A percentile compares a stretch with the other conserved stretches of the same genome.
phyloP scores from a whole-genome alignment of 2,888 invertebrate species.

The Brachyptera putata region DNA sequence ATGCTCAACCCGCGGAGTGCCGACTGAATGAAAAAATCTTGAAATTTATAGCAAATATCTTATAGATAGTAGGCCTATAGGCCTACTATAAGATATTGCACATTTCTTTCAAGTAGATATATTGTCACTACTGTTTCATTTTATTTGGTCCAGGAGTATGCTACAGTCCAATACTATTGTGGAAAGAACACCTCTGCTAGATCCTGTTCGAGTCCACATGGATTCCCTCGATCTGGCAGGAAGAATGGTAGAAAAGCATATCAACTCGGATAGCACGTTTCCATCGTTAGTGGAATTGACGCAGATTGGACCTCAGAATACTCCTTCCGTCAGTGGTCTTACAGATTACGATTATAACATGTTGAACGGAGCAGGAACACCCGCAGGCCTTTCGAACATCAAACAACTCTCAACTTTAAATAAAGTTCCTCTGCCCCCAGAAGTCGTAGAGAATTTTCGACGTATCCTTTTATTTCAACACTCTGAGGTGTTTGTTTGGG shows the following conservation, averaged over 20 bases:
- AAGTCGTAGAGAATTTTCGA: constrained; percentile 91
- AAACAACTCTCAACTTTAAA: constrained; percentile 75
- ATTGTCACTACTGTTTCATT: too few species aligned
- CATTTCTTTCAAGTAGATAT: too few species aligned
- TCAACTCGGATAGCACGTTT: constrained; percentile 63
- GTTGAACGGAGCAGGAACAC: constrained; percentile 67
- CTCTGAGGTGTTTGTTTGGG: too few species aligned
- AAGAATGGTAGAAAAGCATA: constrained; percentile 72
- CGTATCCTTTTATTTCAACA: constrained; percentile 70
- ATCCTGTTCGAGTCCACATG: constrained; percentile 41
- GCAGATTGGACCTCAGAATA: constrained; percentile 50
- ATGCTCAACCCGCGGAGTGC: too few species aligned
- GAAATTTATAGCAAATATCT: too few species aligned
- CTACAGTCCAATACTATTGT: too few species aligned
- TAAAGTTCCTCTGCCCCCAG: constrained; percentile 85
- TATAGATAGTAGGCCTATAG: too few species aligned
- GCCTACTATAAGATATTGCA: too few species aligned
- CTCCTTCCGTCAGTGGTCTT: constrained; percentile 81
- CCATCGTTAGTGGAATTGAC: constrained; percentile 63
- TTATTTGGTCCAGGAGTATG: too few species aligned
- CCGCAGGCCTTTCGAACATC: constrained; percentile 63
- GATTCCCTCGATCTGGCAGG: constrained; percentile 75
- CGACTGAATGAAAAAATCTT: too few species aligned
- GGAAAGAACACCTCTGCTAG: constrained; percentile 11
- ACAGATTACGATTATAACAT: constrained; percentile 77